Evolutionary conservation across 2,888 invertebrate species (phyloP).

Genomic region (Hypomecis punctinalis): DNA sequence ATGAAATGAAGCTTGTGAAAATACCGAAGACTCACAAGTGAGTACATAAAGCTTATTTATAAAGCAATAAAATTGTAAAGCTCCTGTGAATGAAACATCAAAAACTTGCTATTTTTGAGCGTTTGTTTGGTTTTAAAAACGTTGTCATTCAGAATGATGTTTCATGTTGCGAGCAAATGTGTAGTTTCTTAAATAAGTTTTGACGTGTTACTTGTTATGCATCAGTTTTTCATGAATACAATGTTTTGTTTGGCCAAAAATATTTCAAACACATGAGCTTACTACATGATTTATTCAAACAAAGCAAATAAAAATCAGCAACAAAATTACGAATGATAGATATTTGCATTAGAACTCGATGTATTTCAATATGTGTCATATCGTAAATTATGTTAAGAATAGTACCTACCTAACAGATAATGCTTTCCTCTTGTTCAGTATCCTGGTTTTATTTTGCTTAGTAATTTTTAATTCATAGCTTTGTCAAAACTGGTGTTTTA

Average conservation of each 20-base stretch:
- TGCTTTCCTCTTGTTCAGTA: too few relatives aligned
- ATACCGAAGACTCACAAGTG: slow-evolving; percentile 89
- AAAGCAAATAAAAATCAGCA: too few relatives aligned
- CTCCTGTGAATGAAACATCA: slow-evolving; percentile 24
- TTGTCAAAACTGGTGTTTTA: too few relatives aligned
- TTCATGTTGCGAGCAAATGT: slow-evolving; percentile 3
- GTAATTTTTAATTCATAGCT: too few relatives aligned
- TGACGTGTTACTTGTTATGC: slow-evolving; percentile 1
- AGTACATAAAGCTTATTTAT: slow-evolving; percentile 44
- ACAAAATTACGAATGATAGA: too few relatives aligned
- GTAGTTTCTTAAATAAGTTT: slow-evolving; percentile 19
- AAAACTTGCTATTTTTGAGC: slow-evolving; percentile 13
- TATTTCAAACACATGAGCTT: not conserved
- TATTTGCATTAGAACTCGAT: too few relatives aligned
- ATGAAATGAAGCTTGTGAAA: slow-evolving; percentile 87
- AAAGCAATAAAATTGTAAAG: not conserved
- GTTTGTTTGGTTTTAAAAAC: slow-evolving; percentile 11
- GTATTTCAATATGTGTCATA: too few relatives aligned
- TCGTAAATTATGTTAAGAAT: too few relatives aligned
- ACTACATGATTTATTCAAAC: not conserved
- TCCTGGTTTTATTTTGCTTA: too few relatives aligned
- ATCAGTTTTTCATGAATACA: not conserved
- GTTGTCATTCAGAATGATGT: slow-evolving; percentile 17
- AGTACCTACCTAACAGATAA: too few relatives aligned
- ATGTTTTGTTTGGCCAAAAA: not conserved